Evolutionary conservation across 2,888 invertebrate genomes (phyloP).

Genomic region (Opisthograptis luteolata): DNA sequence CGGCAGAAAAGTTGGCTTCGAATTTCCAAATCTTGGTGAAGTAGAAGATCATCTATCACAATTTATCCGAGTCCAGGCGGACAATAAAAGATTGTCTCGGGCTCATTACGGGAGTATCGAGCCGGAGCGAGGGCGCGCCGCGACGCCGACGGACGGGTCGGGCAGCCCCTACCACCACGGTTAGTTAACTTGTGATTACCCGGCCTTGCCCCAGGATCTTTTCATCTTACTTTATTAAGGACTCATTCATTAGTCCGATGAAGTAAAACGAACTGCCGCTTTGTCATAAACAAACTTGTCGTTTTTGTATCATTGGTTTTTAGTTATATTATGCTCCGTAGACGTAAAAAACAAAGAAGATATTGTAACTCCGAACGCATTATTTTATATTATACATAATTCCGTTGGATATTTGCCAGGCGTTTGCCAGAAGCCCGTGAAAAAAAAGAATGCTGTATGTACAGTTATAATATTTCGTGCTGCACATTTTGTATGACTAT

Average conservation of each 20-base stretch:
- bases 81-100: constrained; percentile 75
- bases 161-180: constrained; percentile 44
- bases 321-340: constrained; percentile 8
- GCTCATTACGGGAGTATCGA: constrained; percentile 66
- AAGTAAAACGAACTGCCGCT: constrained; percentile 12
- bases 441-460: constrained; percentile 9
- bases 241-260: constrained; percentile 18
- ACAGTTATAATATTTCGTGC: constrained; percentile 16
- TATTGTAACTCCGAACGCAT: constrained; percentile 27
- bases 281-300: constrained; percentile 15
- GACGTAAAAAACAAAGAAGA: constrained; percentile 14
- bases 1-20: constrained; percentile 56
- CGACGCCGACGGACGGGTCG: not conserved
- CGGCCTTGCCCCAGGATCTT: constrained; percentile 20
- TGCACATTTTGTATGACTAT: constrained; percentile 17
- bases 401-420: constrained; percentile 47
- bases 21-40: constrained; percentile 67
- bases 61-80: constrained; percentile 74
- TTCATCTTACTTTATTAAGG: constrained; percentile 26
- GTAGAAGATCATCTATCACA: constrained; percentile 72
- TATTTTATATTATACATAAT: constrained; percentile 39
- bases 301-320: constrained; percentile 15
- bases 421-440: constrained; percentile 19
- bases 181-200: constrained; percentile 63
- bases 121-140: constrained; percentile 35